A percentile compares a stretch with the other conserved stretches of the same genome.
These are phyloP conservation scores for Platyrinchus mystaceus DNA, from an alignment of 2,797 vertebrate genomes.

Conservation along the genomic window DNA sequence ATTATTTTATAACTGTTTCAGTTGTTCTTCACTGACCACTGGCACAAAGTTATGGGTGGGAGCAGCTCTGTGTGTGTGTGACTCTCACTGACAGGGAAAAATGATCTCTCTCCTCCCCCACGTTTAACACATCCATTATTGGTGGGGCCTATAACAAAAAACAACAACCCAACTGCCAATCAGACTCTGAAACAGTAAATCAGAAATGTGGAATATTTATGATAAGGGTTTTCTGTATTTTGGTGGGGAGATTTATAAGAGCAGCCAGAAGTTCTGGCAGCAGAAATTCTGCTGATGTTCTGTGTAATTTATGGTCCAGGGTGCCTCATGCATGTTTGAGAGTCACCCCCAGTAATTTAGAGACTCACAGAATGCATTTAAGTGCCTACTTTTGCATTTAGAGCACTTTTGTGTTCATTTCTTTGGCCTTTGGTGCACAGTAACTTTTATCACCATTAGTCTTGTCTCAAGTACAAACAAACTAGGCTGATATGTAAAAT, in stretches of 20 bases:
- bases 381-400: not conserved
- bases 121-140: not conserved
- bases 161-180: not conserved
- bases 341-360: not conserved
- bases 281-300: not conserved
- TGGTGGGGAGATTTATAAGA: conserved; percentile 9
- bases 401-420: not conserved
- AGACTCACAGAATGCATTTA: not conserved
- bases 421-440: not conserved
- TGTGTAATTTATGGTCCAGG: not conserved
- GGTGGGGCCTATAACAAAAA: not conserved
- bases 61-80: not conserved
- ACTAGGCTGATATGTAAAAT: not conserved
- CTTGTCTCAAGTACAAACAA: not conserved
- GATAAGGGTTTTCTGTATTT: conserved; percentile 8
- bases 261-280: not conserved
- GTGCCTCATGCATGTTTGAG: not conserved
- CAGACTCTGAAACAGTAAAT: conserved; percentile 15
- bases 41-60: not conserved
- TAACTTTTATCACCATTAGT: not conserved
- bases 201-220: not conserved
- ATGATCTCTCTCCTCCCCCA: not conserved
- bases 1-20: not conserved
- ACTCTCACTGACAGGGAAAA: not conserved
- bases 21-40: not conserved